phyloP scores from a whole-genome alignment of 2,113 vertebrate genomes.

The Nestor notabilis region DNA sequence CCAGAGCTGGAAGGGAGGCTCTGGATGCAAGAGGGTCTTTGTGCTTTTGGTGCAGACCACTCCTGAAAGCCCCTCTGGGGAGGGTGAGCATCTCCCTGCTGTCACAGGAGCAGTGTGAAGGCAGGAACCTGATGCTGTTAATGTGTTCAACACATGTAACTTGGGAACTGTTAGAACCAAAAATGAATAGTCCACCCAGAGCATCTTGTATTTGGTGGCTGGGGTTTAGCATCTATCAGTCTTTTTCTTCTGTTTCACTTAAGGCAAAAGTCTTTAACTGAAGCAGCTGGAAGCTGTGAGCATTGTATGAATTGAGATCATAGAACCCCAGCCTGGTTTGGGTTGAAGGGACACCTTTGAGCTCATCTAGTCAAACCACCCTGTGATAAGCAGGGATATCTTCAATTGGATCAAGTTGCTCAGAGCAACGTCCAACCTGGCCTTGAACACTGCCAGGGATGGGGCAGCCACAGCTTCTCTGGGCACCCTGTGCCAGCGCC shows the following conservation, averaged over 20 bases:
- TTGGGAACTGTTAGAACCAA: not conserved
- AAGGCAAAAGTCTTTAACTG: not conserved
- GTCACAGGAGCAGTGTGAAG: not conserved
- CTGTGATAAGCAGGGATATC: not conserved
- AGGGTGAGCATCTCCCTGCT: not conserved
- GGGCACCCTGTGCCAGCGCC: too few species aligned
- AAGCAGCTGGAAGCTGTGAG: not conserved
- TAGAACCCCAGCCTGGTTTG: not conserved
- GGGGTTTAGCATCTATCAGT: not conserved
- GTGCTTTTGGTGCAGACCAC: not conserved
- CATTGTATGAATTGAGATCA: fast-evolving
- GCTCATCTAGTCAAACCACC: not conserved
- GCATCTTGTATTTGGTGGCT: not conserved
- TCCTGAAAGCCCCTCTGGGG: not conserved
- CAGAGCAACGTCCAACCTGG: too few species aligned
- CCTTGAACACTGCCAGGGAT: too few species aligned
- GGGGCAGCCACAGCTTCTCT: too few species aligned
- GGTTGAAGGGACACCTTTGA: not conserved
- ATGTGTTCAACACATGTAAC: fast-evolving
- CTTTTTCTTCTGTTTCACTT: not conserved
- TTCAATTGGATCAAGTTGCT: too few species aligned
- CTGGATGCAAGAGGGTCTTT: not conserved
- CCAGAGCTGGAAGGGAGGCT: not conserved
- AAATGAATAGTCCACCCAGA: not conserved
- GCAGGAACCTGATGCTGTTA: not conserved